Conservation (phyloP, 2,113 vertebrate genomes). For the Rutilus rutilus region DNA sequence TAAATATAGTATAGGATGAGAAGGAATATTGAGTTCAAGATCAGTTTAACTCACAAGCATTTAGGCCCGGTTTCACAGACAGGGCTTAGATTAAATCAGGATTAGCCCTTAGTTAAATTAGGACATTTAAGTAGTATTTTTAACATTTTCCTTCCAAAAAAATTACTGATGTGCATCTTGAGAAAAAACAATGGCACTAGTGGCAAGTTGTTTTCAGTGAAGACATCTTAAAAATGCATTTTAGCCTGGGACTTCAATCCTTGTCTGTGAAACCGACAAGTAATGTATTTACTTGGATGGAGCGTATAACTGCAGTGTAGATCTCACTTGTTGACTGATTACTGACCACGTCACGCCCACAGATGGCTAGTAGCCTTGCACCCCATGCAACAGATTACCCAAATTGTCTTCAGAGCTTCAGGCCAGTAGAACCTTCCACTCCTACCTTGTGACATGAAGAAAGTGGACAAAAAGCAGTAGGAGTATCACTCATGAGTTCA, state of each 20-base stretch:
- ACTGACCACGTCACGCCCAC: slow-evolving; percentile 28
- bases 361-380: slow-evolving; percentile 35
- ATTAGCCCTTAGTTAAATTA: too few relatives aligned
- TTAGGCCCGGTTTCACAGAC: too few relatives aligned
- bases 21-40: slow-evolving; percentile 34
- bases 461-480: slow-evolving; percentile 11
- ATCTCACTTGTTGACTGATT: slow-evolving; percentile 46
- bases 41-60: not conserved
- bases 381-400: slow-evolving; percentile 29
- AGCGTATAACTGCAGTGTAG: not conserved
- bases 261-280: too few relatives aligned
- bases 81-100: too few relatives aligned
- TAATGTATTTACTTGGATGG: not conserved
- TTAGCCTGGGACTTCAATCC: too few relatives aligned
- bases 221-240: too few relatives aligned
- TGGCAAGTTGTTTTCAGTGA: too few relatives aligned
- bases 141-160: too few relatives aligned
- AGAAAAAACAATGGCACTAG: too few relatives aligned
- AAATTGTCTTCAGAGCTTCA: slow-evolving; percentile 18
- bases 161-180: too few relatives aligned
- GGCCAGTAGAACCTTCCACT: not conserved
- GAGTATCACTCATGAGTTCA: slow-evolving; percentile 42
- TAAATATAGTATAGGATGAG: slow-evolving; percentile 74
- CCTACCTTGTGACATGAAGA: not conserved
- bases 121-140: too few relatives aligned